Evolutionary conservation across 1,140 invertebrate species (phyloP).

Genomic region (Neelides sp.): DNA sequence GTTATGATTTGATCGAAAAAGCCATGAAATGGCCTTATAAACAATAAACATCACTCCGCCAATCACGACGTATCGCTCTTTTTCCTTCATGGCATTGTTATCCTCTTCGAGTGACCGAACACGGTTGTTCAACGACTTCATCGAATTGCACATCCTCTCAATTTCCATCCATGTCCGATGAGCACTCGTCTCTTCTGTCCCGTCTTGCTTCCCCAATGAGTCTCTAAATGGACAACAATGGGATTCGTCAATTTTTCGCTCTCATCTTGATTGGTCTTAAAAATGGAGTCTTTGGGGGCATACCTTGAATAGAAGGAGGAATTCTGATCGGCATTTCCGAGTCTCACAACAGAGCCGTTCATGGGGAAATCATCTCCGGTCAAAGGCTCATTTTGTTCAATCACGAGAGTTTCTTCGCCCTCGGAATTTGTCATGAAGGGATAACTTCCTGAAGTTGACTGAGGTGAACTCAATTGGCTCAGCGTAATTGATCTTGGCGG

Average conservation of each 20-base stretch:
- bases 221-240: constrained; percentile 1
- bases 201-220: constrained; percentile 1
- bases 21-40: constrained; percentile 70
- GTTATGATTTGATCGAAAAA: constrained; percentile 45
- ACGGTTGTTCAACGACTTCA: constrained; percentile 69
- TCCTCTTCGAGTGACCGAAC: constrained; percentile 72
- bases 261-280: neutral
- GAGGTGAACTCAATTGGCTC: constrained; percentile 6
- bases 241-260: neutral
- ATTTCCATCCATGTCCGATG: constrained; percentile 44
- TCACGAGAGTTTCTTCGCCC: constrained; percentile 26
- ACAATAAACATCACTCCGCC: constrained; percentile 64
- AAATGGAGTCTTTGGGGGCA: neutral
- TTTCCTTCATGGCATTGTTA: constrained; percentile 59
- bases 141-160: constrained; percentile 62
- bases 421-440: constrained; percentile 10
- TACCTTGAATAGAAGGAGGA: neutral
- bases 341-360: neutral
- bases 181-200: constrained; percentile 8
- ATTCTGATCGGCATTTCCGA: neutral
- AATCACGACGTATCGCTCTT: constrained; percentile 65
- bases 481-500: constrained; percentile 33
- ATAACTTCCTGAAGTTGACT: constrained; percentile 9
- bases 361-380: neutral
- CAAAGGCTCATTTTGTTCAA: constrained; percentile 14